phyloP scores from a whole-genome alignment of 2,113 vertebrate genomes.

The Elephantulus edwardii region DNA sequence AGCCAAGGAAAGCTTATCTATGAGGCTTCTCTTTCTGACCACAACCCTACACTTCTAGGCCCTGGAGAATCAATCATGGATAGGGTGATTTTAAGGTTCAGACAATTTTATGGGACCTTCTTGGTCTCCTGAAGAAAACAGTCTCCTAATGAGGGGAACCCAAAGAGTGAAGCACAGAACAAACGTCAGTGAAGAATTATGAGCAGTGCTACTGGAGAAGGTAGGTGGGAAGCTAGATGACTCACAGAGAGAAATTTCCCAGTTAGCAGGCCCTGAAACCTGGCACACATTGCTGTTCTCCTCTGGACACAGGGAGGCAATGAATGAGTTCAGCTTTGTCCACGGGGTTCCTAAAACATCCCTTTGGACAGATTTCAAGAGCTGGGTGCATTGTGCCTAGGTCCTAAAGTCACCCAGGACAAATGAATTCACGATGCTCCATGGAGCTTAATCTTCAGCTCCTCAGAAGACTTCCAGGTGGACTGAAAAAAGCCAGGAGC shows the following conservation, averaged over 20 bases:
- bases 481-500: neutral
- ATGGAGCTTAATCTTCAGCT: neutral
- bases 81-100: neutral
- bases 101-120: neutral
- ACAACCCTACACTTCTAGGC: neutral
- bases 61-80: neutral
- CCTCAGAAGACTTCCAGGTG: neutral
- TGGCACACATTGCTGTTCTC: neutral
- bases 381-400: neutral
- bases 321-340: slow-evolving; percentile 22
- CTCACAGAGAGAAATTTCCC: neutral
- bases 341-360: neutral
- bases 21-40: neutral
- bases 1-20: neutral
- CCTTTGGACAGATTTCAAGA: neutral
- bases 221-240: neutral
- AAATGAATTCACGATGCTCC: neutral
- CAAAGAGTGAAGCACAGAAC: neutral
- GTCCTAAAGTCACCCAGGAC: slow-evolving; percentile 25
- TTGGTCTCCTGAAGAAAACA: neutral
- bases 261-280: neutral
- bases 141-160: neutral
- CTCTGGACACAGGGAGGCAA: slow-evolving; percentile 19
- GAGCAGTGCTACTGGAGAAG: neutral
- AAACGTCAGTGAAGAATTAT: slow-evolving; percentile 5